Evolutionary conservation across 1,140 invertebrate species (phyloP).

Genomic region (Saccostrea echinata): DNA sequence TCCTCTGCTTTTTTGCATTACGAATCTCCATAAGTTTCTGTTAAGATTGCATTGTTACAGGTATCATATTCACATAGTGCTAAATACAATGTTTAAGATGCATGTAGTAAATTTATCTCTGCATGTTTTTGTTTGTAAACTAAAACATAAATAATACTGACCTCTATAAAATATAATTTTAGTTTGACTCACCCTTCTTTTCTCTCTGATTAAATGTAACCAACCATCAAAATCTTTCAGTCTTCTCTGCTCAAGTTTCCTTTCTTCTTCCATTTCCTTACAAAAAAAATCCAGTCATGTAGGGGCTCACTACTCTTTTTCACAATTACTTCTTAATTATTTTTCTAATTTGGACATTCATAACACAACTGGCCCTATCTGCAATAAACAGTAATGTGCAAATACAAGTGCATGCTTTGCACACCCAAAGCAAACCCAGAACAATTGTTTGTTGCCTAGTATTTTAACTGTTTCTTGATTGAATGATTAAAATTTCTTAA

Average conservation of each 20-base stretch:
- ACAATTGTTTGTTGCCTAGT: too few relatives aligned
- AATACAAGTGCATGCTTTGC: too few relatives aligned
- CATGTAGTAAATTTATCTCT: not conserved
- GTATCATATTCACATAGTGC: not conserved
- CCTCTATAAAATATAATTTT: not conserved
- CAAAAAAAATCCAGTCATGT: too few relatives aligned
- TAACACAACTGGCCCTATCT: too few relatives aligned
- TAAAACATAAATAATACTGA: not conserved
- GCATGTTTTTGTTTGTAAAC: too few relatives aligned
- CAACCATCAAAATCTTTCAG: constrained; percentile 85
- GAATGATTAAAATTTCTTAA: too few relatives aligned
- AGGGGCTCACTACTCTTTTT: too few relatives aligned
- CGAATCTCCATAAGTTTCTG: constrained; percentile 84
- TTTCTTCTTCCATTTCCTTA: constrained; percentile 81
- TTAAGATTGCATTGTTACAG: not conserved
- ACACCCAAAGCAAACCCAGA: too few relatives aligned
- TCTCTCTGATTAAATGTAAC: constrained; percentile 85
- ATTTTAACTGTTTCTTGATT: too few relatives aligned
- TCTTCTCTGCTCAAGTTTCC: constrained; percentile 68
- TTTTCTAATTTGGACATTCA: too few relatives aligned
- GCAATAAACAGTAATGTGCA: too few relatives aligned
- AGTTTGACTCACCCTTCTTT: constrained; percentile 81
- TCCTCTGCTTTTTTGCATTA: constrained; percentile 87
- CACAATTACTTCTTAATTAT: too few relatives aligned
- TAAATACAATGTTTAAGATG: not conserved